phyloP scores from a whole-genome alignment of 2,797 vertebrate species.

The Micromesistius poutassou region DNA sequence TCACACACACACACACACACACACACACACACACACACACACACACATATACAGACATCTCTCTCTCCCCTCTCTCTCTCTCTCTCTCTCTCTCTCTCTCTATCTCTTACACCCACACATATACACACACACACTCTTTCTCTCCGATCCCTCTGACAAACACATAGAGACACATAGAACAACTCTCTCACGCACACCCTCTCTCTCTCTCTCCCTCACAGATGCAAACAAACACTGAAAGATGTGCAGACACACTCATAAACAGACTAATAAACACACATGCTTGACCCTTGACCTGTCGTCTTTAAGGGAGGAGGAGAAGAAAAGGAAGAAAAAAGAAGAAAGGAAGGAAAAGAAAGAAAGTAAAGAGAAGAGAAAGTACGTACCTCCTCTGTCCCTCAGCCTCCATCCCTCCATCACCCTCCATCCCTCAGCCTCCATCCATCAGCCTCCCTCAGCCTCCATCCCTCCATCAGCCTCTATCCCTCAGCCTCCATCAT shows the following conservation, averaged over 20 bases:
- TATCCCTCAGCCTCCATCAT: neutral
- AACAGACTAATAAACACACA: conserved; percentile 13
- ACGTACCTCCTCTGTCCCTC: conserved; percentile 1
- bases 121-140: conserved; percentile 4
- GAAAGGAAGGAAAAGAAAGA: conserved; percentile 68
- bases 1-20: conserved; percentile 7
- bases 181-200: neutral
- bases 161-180: no score
- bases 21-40: conserved; percentile 8
- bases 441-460: neutral
- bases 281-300: conserved; percentile 3
- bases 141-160: no score
- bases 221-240: neutral
- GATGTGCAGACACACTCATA: neutral
- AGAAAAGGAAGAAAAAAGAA: conserved; percentile 71
- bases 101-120: no score
- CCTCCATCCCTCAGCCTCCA: no score
- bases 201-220: neutral
- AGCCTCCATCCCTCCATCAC: neutral
- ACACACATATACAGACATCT: neutral
- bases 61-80: no score
- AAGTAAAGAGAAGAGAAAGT: conserved; percentile 62
- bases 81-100: no score
- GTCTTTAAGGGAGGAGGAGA: conserved; percentile 50
- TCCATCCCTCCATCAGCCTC: neutral